Percentiles rank a stretch among this genome's conserved stretches.
phyloP scores from a whole-genome alignment of 2,797 vertebrate genomes.

The Sarcoramphus papa region DNA sequence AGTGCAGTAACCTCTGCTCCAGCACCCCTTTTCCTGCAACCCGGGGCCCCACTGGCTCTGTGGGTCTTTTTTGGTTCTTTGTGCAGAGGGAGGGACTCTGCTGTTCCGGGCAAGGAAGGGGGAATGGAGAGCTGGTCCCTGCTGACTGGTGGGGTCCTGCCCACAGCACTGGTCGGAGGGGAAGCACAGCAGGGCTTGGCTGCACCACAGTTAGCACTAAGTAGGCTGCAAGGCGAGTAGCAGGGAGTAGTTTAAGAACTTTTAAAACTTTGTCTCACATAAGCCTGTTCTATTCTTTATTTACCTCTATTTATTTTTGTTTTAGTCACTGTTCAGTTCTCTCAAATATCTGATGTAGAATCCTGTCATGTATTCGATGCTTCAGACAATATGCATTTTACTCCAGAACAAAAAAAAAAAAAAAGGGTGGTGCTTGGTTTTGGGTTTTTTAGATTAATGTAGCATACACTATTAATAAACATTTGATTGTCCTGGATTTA shows the following conservation, averaged over 20 bases:
- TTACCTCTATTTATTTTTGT: not conserved
- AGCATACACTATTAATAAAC: not conserved
- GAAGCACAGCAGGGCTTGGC: not conserved
- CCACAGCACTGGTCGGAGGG: rapidly evolving
- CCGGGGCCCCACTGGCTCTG: rapidly evolving
- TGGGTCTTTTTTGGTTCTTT: too few species aligned
- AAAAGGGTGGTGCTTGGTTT: not conserved
- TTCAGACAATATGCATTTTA: not conserved
- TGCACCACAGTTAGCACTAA: not conserved
- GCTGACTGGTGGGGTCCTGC: not conserved
- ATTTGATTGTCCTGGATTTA: not conserved
- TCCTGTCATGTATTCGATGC: rapidly evolving
- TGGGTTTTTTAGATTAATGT: not conserved
- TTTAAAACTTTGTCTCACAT: not conserved
- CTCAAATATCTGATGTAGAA: too few species aligned
- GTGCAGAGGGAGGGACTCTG: not conserved
- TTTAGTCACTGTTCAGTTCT: not conserved
- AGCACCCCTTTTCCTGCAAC: not conserved
- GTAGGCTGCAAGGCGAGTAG: not conserved
- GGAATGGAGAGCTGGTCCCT: not conserved
- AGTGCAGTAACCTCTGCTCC: not conserved
- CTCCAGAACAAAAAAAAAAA: not conserved
- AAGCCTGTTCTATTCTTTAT: not conserved
- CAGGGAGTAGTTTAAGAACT: not conserved
- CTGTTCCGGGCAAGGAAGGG: rapidly evolving